Evolutionary conservation across 2,888 invertebrate species (phyloP), one percentile per base, ranked within the genome.

Genomic region (Oligia latruncula): DNA sequence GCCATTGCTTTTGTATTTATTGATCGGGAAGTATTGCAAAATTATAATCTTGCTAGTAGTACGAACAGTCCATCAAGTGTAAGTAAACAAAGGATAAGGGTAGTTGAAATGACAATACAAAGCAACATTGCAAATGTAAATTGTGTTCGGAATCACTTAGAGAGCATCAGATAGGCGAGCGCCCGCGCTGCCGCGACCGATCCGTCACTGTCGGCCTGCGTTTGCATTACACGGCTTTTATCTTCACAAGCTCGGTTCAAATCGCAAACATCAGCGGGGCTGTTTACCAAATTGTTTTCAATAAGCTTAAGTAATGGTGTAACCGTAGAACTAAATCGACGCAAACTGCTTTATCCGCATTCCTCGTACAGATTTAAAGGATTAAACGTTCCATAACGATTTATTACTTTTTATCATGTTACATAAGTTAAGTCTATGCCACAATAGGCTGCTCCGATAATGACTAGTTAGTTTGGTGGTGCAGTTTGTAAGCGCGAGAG

Each of bases 221-320:
- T 96, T 96, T 96, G 96, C 96, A 96, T 97, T 96, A 95, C 96
- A 94, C 94, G 92, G 95, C 95, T 93, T 96, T 96, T 96, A 96
- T 96, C 96, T 95, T 95, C 93, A 91, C 93, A 91, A 92, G 94
- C 94, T 93, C 93, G 93, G 92, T 92, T 95, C 94, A 94, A 95
- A 96, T 96, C 95, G 95, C 95, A 94, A 94, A 95, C 96, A 96
- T 96, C 95, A 94, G 93, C 95, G 92, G 93, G 91, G 90, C 94
- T 96, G 96, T 96, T 95, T 94, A 95, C 96, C 95, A 95, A 96
- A 97, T 96, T 95, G 96, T 96, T 96, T 96, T 95, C 96, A 95
- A 96, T 95, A 95, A 95, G 93, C 94, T 94, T 94, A 94, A 94
- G 93, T 94, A 96, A 95, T 95, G 94, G 93, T 93, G 93, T 92